Evolutionary conservation across 1,140 invertebrate species (phyloP).

Genomic region (Sitodiplosis mosellana): DNA sequence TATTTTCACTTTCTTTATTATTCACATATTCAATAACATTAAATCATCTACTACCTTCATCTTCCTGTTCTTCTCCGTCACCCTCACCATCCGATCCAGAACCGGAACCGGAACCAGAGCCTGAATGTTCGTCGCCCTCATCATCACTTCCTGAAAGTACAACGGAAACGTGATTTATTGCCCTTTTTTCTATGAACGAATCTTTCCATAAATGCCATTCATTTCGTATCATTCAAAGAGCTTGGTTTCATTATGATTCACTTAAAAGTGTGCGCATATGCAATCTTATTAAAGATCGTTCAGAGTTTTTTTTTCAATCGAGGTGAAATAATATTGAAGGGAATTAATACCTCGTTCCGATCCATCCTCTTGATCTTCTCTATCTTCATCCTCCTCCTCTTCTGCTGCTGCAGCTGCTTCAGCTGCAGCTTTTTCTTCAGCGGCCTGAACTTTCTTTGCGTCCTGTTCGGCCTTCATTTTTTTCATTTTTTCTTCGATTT

Average conservation of each 20-base stretch:
- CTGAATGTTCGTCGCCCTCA: neutral
- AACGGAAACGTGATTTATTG: too few relatives aligned
- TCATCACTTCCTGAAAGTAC: too few relatives aligned
- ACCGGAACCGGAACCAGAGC: neutral
- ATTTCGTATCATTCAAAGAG: too few relatives aligned
- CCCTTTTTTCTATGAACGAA: too few relatives aligned
- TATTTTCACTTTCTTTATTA: neutral
- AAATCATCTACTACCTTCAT: too few relatives aligned
- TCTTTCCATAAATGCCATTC: too few relatives aligned
- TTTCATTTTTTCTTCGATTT: slow-evolving; percentile 23
- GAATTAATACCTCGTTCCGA: too few relatives aligned
- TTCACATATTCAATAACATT: slow-evolving; percentile 4
- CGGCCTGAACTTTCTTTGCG: slow-evolving; percentile 17
- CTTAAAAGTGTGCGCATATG: too few relatives aligned
- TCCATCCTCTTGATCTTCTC: neutral
- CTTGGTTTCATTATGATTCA: too few relatives aligned
- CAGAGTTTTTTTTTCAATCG: too few relatives aligned
- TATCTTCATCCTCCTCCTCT: slow-evolving; percentile 5
- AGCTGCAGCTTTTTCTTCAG: slow-evolving; percentile 14
- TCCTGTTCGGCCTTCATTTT: slow-evolving; percentile 14
- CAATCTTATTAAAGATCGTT: too few relatives aligned
- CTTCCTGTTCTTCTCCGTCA: slow-evolving; percentile 8
- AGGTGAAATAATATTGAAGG: too few relatives aligned
- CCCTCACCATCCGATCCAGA: neutral
- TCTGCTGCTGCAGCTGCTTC: slow-evolving; percentile 13